These are phyloP conservation scores for Dryas iulia DNA, from an alignment of 1,140 invertebrate genomes.

Conservation along the genomic window DNA sequence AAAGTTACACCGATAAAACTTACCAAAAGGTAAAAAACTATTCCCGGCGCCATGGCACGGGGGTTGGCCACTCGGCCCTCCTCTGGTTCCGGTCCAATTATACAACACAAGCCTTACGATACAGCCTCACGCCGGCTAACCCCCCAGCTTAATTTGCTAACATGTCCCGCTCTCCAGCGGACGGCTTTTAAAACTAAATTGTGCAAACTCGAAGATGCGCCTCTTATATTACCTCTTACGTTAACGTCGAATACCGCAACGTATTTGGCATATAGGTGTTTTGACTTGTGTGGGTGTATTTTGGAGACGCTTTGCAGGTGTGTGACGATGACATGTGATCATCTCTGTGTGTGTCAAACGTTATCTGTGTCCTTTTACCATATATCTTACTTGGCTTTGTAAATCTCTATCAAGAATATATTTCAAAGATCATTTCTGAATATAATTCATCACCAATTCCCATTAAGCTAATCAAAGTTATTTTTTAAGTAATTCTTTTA, in stretches of 20 bases:
- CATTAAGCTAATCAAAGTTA: neutral
- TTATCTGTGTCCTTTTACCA: constrained; percentile 38
- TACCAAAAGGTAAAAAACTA: constrained; percentile 63
- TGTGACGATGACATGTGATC: constrained; percentile 29
- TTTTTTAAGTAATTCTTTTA: neutral
- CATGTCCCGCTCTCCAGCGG: constrained; percentile 69
- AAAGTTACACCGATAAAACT: constrained; percentile 31
- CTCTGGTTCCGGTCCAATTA: constrained; percentile 38
- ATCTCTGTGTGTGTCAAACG: constrained; percentile 22
- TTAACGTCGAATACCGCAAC: constrained; percentile 73
- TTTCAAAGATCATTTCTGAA: neutral
- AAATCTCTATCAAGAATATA: neutral
- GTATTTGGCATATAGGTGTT: constrained; percentile 65
- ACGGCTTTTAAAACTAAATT: constrained; percentile 74
- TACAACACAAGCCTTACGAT: constrained; percentile 43
- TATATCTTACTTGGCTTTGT: constrained; percentile 13
- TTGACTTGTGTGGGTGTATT: constrained; percentile 59
- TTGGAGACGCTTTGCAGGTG: constrained; percentile 43
- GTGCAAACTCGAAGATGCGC: constrained; percentile 50
- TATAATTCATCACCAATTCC: neutral
- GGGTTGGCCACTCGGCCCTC: constrained; percentile 49
- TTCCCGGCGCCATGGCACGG: constrained; percentile 73
- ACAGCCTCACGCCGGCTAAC: constrained; percentile 51
- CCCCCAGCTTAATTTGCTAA: constrained; percentile 60
- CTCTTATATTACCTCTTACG: constrained; percentile 78